These are phyloP conservation scores for Dicranocentrus wangi DNA, from an alignment of 2,888 invertebrate species.

Conservation along the genomic window DNA sequence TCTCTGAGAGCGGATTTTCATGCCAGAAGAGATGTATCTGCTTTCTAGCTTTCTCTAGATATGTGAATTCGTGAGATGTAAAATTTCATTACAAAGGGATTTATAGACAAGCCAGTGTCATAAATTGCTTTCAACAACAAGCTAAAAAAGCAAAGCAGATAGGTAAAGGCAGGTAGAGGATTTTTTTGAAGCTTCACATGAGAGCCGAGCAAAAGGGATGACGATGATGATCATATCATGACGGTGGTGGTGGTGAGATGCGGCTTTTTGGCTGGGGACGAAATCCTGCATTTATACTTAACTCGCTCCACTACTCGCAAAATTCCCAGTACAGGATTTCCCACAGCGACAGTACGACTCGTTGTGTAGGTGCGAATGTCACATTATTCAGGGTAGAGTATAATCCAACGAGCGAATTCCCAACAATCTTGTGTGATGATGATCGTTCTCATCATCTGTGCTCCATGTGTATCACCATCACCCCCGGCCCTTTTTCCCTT, in stretches of 20 bases:
- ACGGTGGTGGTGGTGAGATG: no score
- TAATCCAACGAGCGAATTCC: conserved; percentile 31
- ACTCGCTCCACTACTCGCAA: not conserved
- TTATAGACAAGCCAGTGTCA: conserved; percentile 52
- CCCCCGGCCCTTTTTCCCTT: no score
- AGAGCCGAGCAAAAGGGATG: not conserved
- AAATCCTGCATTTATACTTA: not conserved
- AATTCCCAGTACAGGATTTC: conserved; percentile 45
- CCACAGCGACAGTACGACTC: conserved; percentile 28
- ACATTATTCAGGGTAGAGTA: conserved; percentile 41
- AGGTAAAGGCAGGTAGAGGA: not conserved
- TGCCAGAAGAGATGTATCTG: conserved; percentile 18
- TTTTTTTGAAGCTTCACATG: not conserved
- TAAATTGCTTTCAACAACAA: conserved; percentile 46
- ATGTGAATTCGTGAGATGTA: conserved; percentile 54
- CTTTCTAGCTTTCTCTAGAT: conserved; percentile 58
- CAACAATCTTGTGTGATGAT: not conserved
- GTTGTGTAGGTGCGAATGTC: conserved; percentile 58
- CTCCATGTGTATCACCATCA: conserved; percentile 1
- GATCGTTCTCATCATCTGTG: not conserved
- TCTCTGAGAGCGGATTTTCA: conserved; percentile 26
- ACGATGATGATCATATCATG: no score
- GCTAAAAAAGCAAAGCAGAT: not conserved
- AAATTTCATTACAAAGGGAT: conserved; percentile 61
- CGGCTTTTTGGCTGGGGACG: not conserved